These are phyloP conservation scores for Champsocephalus gunnari DNA, from an alignment of 2,797 vertebrate species.

Conservation along the genomic window DNA sequence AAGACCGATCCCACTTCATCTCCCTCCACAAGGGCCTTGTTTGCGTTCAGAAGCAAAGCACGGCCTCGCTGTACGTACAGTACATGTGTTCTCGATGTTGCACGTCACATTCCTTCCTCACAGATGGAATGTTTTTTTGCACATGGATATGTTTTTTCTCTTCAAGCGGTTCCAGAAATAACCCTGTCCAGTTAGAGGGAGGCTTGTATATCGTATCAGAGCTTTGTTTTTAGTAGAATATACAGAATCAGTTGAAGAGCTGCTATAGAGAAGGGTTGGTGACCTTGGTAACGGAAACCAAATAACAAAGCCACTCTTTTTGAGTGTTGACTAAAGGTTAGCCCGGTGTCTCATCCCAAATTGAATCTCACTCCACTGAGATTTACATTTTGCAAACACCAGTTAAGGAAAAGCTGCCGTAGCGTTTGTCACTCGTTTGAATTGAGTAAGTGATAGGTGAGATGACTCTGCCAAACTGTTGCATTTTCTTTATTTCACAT, in stretches of 20 bases:
- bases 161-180: slow-evolving; percentile 24
- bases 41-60: slow-evolving; percentile 57
- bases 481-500: slow-evolving; percentile 58
- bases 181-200: slow-evolving; percentile 38
- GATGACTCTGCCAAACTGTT: slow-evolving; percentile 77
- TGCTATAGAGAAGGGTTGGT: slow-evolving; percentile 44
- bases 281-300: slow-evolving; percentile 47
- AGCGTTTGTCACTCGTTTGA: slow-evolving; percentile 47
- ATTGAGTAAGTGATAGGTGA: slow-evolving; percentile 49
- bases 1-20: too few species aligned
- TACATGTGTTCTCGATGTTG: slow-evolving; percentile 42
- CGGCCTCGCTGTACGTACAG: slow-evolving; percentile 44
- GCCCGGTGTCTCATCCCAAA: slow-evolving; percentile 36
- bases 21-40: too few species aligned
- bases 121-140: slow-evolving; percentile 58
- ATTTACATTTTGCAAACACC: slow-evolving; percentile 38
- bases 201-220: slow-evolving; percentile 43
- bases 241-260: slow-evolving; percentile 42
- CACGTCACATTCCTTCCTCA: slow-evolving; percentile 50
- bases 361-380: slow-evolving; percentile 13
- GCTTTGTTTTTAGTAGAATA: slow-evolving; percentile 55
- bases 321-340: slow-evolving; percentile 29
- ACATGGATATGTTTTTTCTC: slow-evolving; percentile 35
- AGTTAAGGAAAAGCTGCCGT: slow-evolving; percentile 42
- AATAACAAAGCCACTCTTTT: slow-evolving; percentile 39